Evolutionary conservation across 2,113 vertebrate genomes (phyloP).

Genomic region (Pygoscelis adeliae): DNA sequence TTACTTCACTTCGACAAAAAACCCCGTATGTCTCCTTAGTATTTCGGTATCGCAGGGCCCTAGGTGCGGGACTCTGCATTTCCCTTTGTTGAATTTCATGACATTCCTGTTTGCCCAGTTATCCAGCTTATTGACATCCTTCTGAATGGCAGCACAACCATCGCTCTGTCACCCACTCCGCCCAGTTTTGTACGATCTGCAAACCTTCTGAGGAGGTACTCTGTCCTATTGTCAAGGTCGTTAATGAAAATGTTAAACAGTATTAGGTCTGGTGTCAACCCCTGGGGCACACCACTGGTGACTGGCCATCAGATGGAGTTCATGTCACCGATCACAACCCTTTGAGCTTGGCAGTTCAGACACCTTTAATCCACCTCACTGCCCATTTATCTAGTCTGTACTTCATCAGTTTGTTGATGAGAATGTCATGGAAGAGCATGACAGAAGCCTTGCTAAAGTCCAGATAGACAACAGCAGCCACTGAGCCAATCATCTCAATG

Average conservation of each 20-base stretch:
- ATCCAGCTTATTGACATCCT: rapidly evolving
- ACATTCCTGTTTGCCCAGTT: neutral
- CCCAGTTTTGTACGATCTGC: neutral
- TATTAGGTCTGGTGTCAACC: neutral
- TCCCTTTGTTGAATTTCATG: neutral
- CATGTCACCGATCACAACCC: neutral
- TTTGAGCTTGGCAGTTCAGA: neutral
- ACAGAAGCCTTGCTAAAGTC: neutral
- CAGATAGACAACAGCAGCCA: neutral
- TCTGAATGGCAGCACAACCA: neutral
- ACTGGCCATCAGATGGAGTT: neutral
- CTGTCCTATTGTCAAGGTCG: neutral
- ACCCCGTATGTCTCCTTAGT: too few species aligned
- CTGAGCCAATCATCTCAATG: neutral
- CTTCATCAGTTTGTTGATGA: neutral
- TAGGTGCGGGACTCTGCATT: neutral
- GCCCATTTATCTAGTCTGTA: neutral
- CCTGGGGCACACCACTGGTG: neutral
- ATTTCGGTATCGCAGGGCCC: too few species aligned
- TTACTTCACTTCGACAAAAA: too few species aligned
- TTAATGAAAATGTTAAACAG: neutral
- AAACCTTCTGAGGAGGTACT: neutral
- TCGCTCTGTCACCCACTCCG: neutral
- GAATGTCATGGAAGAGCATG: neutral
- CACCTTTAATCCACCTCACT: neutral